A percentile compares a stretch with the other conserved stretches of the same genome.
These are phyloP conservation scores for Lithobates sylvaticus DNA, from an alignment of 2,797 vertebrate species.

Conservation along the genomic window DNA sequence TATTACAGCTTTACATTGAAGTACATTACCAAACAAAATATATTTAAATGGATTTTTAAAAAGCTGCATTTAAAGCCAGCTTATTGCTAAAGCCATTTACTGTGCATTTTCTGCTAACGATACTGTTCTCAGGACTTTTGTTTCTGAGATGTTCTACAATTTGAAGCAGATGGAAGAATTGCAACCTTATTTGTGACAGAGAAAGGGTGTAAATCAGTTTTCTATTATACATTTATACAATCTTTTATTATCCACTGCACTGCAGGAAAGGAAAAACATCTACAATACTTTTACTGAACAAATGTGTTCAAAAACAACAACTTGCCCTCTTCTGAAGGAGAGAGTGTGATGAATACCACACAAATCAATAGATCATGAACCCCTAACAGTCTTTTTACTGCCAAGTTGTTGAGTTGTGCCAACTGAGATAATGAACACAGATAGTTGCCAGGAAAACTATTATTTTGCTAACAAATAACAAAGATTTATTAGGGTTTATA, in stretches of 20 bases:
- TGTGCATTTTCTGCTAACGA: background rate
- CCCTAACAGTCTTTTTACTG: background rate
- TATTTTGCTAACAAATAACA: background rate
- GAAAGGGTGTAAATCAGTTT: background rate
- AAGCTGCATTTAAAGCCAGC: background rate
- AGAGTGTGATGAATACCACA: slow-evolving; percentile 13
- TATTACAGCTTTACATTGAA: background rate
- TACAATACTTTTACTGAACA: too few species aligned
- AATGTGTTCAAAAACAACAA: background rate
- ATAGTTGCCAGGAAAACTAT: background rate
- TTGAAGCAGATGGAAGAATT: background rate
- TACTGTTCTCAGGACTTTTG: background rate
- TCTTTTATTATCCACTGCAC: slow-evolving; percentile 14
- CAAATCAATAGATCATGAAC: slow-evolving; percentile 32
- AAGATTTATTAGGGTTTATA: background rate
- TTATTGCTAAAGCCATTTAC: background rate
- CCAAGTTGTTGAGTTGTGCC: slow-evolving; percentile 6
- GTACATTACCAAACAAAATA: background rate
- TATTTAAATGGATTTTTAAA: background rate
- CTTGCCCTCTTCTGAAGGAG: background rate
- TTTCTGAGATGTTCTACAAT: background rate
- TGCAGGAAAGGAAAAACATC: slow-evolving; percentile 5
- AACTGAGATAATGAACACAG: background rate
- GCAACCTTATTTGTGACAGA: background rate
- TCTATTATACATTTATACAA: slow-evolving; percentile 15